Conservation (phyloP, 2,888 invertebrate species). For the Chouioia cunea region DNA sequence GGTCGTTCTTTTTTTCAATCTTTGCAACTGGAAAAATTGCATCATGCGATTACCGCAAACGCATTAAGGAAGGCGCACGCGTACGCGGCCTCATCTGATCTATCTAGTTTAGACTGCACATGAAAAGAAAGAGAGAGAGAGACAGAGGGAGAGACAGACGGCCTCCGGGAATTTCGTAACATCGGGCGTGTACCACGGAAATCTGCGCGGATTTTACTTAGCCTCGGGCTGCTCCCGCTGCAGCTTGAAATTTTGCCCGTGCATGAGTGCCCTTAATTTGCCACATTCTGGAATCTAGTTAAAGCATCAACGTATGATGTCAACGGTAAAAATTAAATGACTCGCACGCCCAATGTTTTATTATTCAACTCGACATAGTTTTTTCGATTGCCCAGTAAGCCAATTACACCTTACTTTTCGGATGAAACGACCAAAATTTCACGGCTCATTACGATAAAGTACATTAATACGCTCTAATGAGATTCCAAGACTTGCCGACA, state of each 20-base stretch:
- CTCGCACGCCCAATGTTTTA: not conserved
- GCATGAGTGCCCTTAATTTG: conserved; percentile 37
- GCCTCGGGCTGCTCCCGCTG: conserved; percentile 23
- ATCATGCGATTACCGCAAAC: conserved; percentile 38
- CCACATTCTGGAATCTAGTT: conserved; percentile 16
- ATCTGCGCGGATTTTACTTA: conserved; percentile 41
- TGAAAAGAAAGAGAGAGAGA: conserved; percentile 7
- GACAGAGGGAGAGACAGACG: conserved; percentile 7
- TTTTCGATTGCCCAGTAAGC: not conserved
- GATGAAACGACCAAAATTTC: conserved; percentile 12
- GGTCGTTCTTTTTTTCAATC: not conserved
- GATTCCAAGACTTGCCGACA: not conserved
- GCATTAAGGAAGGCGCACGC: conserved; percentile 43
- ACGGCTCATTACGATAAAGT: too few species aligned
- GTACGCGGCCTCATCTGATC: conserved; percentile 42
- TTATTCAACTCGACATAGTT: not conserved
- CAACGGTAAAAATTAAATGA: not conserved
- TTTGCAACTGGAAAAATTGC: conserved; percentile 26
- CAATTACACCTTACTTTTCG: conserved; percentile 5
- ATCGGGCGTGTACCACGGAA: conserved; percentile 47
- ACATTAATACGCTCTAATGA: not conserved
- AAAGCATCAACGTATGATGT: conserved; percentile 29
- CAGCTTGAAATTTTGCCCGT: not conserved
- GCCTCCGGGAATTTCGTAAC: conserved; percentile 44
- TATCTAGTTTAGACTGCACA: conserved; percentile 33